These are phyloP conservation scores for Drosophila buzzatii DNA, from an alignment of 2,888 invertebrate genomes.

Conservation along the genomic window DNA sequence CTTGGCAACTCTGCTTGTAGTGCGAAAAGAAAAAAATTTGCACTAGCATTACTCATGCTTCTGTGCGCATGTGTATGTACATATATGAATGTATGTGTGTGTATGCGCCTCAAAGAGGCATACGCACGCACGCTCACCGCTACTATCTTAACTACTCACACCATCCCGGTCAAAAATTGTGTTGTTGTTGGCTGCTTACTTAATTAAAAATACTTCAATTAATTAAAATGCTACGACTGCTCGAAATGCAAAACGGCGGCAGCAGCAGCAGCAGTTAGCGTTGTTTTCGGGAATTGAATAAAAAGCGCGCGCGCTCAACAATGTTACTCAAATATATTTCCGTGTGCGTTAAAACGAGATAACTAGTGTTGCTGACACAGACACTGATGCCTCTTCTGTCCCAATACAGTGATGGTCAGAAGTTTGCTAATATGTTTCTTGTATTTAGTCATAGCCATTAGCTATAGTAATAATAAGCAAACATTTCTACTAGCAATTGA, in stretches of 20 bases:
- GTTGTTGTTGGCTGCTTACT: constrained; percentile 65
- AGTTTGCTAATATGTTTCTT: constrained; percentile 42
- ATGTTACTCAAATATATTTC: constrained; percentile 35
- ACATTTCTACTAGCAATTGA: constrained; percentile 38
- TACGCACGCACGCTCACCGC: constrained; percentile 55
- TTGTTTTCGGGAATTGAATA: constrained; percentile 50
- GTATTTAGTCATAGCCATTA: constrained; percentile 32
- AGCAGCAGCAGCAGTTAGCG: constrained; percentile 14
- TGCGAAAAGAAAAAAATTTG: constrained; percentile 47
- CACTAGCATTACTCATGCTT: constrained; percentile 69
- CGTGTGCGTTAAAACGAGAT: constrained; percentile 73
- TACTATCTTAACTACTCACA: constrained; percentile 52
- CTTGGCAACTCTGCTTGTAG: constrained; percentile 69
- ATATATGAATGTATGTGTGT: constrained; percentile 32
- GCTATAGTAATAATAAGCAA: constrained; percentile 46
- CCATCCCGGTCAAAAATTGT: constrained; percentile 49
- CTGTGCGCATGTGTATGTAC: constrained; percentile 65
- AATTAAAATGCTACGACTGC: constrained; percentile 62
- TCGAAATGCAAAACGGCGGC: constrained; percentile 50
- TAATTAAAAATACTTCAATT: constrained; percentile 80
- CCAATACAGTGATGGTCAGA: constrained; percentile 58
- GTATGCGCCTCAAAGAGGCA: constrained; percentile 34
- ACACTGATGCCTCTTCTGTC: constrained; percentile 34
- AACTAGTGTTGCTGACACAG: constrained; percentile 56
- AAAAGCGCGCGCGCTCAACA: constrained; percentile 70